Percentiles rank a stretch among this genome's conserved stretches.
These are phyloP conservation scores for Hydrochoerus hydrochaeris DNA, from an alignment of 2,113 vertebrate genomes.

Conservation along the genomic window DNA sequence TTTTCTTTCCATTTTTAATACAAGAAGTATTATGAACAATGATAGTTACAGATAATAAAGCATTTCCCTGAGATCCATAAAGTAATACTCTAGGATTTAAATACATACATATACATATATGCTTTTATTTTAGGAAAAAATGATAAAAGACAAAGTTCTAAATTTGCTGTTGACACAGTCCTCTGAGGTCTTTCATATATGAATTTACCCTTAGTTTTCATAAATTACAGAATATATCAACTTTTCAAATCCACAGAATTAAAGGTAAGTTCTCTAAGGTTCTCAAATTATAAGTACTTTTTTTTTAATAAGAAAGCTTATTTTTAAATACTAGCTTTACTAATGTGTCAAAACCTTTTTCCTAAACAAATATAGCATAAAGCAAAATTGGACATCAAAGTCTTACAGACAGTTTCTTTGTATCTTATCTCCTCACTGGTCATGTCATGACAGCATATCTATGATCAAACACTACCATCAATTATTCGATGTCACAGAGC, in stretches of 20 bases:
- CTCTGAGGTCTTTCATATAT: neutral
- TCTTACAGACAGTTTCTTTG: neutral
- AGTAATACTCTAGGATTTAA: neutral
- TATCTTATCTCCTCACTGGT: neutral
- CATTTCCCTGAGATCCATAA: neutral
- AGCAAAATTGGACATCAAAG: neutral
- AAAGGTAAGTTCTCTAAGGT: neutral
- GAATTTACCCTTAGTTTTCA: neutral
- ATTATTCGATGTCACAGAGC: neutral
- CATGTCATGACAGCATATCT: neutral
- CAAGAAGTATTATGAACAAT: neutral
- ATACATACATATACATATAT: rapidly evolving
- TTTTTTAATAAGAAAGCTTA: neutral
- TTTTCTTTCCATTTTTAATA: neutral
- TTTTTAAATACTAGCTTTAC: neutral
- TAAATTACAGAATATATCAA: neutral
- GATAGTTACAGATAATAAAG: neutral
- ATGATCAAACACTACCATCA: neutral
- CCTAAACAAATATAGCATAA: conserved; percentile 9
- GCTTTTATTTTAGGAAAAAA: conserved; percentile 22
- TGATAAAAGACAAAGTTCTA: neutral
- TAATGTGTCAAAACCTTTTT: neutral
- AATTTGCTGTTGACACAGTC: neutral
- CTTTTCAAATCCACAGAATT: neutral
- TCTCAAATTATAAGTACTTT: neutral